Base-by-base conservation (phyloP, 2,888 invertebrate genomes). In the Sepiola atlantica region DNA sequence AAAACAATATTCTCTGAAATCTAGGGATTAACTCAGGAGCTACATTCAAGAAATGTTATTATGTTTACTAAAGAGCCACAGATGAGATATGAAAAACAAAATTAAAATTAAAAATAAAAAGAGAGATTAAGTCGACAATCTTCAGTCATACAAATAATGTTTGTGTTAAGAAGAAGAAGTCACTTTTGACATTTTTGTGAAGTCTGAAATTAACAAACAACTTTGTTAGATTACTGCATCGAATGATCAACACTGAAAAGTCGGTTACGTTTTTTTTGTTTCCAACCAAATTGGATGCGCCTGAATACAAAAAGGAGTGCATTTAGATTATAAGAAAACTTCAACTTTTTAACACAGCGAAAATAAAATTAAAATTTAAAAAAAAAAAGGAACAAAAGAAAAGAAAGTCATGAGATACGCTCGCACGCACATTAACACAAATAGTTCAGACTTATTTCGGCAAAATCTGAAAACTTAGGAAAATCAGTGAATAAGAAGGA, bases 161-260 rank as follows among this genome's bases (percentile, higher is more conserved):
- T 77, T 77, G 77, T 77, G 32, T 77, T 77, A 77, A 77, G 77
- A 77, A 61, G 61, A 61, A 61, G 61, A 61, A 77, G 77, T n/a
- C 77, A 21, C n/a, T 77, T 77, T 77, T 57, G 20, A 20, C 14
- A 24, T 57, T 57, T 57, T 57, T 20, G 57, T 6, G 0, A 32
- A 77, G 77, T 77, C 77, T 77, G 77, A 77, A 77, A 77, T 77
- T 77, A n/a, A 77, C n/a, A 77, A 77, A 77, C 77, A 77, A 77
- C 77, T 77, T 77, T 32, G 77, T 77, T 77, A 77, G n/a, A n/a
- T 77, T 77, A 77, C 12, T 45, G 45, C 45, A 45, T 45, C 45
- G 77, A 77, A 77, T 77, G 77, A 12, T n/a, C 14, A 12, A 32
- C n/a, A n/a, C 57, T 24, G 24, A 16, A 32, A 77, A 77, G 77